These are phyloP conservation scores for Tenrec ecaudatus DNA, from an alignment of 2,113 vertebrate species.

Conservation along the genomic window DNA sequence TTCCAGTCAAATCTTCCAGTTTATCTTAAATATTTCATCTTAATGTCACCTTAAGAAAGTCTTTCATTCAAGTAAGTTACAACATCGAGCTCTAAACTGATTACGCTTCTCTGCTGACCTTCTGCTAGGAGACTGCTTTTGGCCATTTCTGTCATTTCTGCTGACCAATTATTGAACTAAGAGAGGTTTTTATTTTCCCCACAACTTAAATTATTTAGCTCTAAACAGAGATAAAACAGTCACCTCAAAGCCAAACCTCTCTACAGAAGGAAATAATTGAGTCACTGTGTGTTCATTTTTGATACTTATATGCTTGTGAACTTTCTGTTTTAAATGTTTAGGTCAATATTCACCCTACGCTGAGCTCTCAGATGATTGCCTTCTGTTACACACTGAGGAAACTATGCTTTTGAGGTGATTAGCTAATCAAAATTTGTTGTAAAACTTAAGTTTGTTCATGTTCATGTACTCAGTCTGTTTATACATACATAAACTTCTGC, in stretches of 20 bases:
- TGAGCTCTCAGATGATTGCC: not conserved
- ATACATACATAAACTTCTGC: constrained; percentile 29
- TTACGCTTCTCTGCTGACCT: constrained; percentile 86
- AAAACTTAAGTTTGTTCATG: constrained; percentile 61
- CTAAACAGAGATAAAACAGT: constrained; percentile 34
- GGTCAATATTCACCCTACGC: not conserved
- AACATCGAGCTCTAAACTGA: constrained; percentile 88
- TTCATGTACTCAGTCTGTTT: constrained; percentile 30
- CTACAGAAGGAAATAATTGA: not conserved
- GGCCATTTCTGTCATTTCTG: constrained; percentile 45
- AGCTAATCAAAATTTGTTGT: constrained; percentile 54
- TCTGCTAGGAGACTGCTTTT: constrained; percentile 77
- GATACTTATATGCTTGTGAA: constrained; percentile 26
- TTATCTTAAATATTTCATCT: constrained; percentile 93
- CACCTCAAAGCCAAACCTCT: not conserved
- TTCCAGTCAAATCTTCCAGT: constrained; percentile 90
- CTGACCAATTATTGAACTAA: constrained; percentile 60
- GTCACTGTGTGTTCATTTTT: not conserved
- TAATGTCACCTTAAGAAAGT: constrained; percentile 91
- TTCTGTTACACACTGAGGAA: not conserved
- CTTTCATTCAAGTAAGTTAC: constrained; percentile 89
- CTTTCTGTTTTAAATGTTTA: constrained; percentile 37
- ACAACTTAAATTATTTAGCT: not conserved
- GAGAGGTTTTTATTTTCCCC: constrained; percentile 16
- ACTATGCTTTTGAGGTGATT: constrained; percentile 33